Base-by-base conservation (phyloP, 2,797 vertebrate genomes). In the Enteromius radiatus region DNA sequence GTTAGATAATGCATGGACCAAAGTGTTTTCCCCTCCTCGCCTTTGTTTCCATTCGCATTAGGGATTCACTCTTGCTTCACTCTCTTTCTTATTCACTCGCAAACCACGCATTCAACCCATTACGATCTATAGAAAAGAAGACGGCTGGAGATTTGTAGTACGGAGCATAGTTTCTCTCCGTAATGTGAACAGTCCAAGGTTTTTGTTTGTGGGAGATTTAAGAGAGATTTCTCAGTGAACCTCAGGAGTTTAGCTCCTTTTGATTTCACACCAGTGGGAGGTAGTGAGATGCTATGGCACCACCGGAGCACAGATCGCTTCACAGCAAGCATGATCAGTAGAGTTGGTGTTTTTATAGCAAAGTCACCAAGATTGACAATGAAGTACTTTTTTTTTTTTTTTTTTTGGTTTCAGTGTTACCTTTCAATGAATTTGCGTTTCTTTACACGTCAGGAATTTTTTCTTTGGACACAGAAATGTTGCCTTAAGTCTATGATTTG, bases 1-100 rank as follows among this genome's bases (percentile, higher is more conserved):
- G 92, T 86, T 86, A 88, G 89, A 93, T 91, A 90, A 90, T 96
- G 95, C 96, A 97, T 96, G 96, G 96, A 97, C 96, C 96, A 97
- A 97, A 97, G 95, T 92, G 91, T 92, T 93, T 83, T 79, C 23
- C 76, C 76, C 43, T 47, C 47, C 28, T 63, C 38, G 33, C 49
- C 38, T 91, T 88, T 81, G 87, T 89, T 84, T 87, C 81, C 43
- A 59, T 82, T 81, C 43, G 75, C 80, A 74, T 84, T 87, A 81
- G 43, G 31, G 74, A 21, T 83, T 88, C 15, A 82, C 69, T 61
- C 45, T 69, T 26, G 80, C 47, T 68, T 67, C 26, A 56, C n/a
- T 73, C 17, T 75, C 75, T 63, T 64, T 82, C 59, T 41, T 47
- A 49, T 41, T 77, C 74, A 56, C 76, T 78, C 73, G 71, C 80